Evolutionary conservation across 2,113 vertebrate genomes (phyloP).

Genomic region (Mustela lutreola): DNA sequence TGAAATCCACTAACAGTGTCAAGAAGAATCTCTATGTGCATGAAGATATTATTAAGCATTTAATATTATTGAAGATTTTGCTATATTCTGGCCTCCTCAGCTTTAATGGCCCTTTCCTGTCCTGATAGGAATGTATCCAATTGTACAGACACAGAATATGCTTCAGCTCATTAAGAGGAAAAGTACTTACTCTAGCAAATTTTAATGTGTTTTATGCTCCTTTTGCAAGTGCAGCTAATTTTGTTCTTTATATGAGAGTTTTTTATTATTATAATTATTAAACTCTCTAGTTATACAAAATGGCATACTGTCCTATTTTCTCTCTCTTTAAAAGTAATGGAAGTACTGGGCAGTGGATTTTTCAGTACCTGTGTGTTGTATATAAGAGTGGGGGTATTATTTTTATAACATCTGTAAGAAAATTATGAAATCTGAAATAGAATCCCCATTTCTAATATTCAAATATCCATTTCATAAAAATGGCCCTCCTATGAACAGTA

Average conservation of each 20-base stretch:
- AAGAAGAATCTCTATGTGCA: background rate
- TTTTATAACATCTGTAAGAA: background rate
- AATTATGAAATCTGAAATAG: slow-evolving; percentile 16
- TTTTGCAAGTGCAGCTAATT: slow-evolving; percentile 66
- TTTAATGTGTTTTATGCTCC: slow-evolving; percentile 34
- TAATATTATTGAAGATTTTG: slow-evolving; percentile 55
- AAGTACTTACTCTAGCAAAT: slow-evolving; percentile 59
- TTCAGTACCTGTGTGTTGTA: background rate
- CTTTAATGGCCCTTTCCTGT: slow-evolving; percentile 49
- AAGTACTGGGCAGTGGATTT: background rate
- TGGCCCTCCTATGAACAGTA: background rate
- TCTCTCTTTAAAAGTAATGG: slow-evolving; percentile 11
- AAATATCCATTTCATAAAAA: slow-evolving; percentile 38
- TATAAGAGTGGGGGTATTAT: background rate
- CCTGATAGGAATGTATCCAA: slow-evolving; percentile 50
- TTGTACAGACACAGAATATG: slow-evolving; percentile 50
- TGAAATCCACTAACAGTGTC: slow-evolving; percentile 12
- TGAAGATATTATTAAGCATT: slow-evolving; percentile 59
- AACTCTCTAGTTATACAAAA: slow-evolving; percentile 47
- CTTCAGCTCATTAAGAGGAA: slow-evolving; percentile 70
- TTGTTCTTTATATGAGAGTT: slow-evolving; percentile 50
- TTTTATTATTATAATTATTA: slow-evolving; percentile 71
- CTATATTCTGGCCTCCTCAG: slow-evolving; percentile 1
- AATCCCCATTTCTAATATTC: slow-evolving; percentile 19
- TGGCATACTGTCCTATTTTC: background rate